These are phyloP conservation scores for Buceros bicornis DNA, from an alignment of 2,797 vertebrate genomes.

Conservation along the genomic window DNA sequence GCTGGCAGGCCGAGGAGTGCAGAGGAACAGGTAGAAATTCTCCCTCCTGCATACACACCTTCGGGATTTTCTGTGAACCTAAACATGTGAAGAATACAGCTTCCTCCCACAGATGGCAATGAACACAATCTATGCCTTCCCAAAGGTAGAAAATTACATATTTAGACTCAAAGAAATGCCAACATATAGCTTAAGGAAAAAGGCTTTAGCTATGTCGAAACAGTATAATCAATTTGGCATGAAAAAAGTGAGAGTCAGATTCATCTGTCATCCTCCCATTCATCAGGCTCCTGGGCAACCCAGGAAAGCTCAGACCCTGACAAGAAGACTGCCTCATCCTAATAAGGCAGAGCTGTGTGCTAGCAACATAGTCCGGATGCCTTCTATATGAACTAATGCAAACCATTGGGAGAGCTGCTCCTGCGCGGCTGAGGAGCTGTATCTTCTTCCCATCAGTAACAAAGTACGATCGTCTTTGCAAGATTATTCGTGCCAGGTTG, in stretches of 20 bases:
- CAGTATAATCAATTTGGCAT: neutral
- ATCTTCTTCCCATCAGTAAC: slow-evolving; percentile 33
- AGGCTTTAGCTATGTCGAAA: neutral
- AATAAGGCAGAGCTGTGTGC: slow-evolving; percentile 65
- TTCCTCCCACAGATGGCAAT: slow-evolving; percentile 34
- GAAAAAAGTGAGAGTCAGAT: slow-evolving; percentile 23
- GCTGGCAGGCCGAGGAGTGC: neutral
- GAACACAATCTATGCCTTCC: slow-evolving; percentile 6
- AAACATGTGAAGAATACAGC: neutral
- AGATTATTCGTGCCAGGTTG: neutral
- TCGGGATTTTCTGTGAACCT: neutral
- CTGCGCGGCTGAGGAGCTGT: neutral
- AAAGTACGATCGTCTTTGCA: neutral
- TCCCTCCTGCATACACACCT: neutral
- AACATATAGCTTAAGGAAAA: neutral
- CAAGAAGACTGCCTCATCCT: slow-evolving; percentile 25
- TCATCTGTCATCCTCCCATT: neutral
- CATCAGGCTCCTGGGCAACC: neutral
- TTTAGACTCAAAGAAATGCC: slow-evolving; percentile 1
- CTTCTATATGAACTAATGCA: slow-evolving; percentile 57
- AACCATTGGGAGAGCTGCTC: neutral
- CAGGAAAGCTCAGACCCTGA: neutral
- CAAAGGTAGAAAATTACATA: neutral
- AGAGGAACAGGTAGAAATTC: neutral
- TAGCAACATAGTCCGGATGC: slow-evolving; percentile 55